Percentiles rank a stretch among this genome's conserved stretches.
These are phyloP conservation scores for Loripinus fragilis DNA, from an alignment of 2,888 invertebrate species.

Conservation along the genomic window DNA sequence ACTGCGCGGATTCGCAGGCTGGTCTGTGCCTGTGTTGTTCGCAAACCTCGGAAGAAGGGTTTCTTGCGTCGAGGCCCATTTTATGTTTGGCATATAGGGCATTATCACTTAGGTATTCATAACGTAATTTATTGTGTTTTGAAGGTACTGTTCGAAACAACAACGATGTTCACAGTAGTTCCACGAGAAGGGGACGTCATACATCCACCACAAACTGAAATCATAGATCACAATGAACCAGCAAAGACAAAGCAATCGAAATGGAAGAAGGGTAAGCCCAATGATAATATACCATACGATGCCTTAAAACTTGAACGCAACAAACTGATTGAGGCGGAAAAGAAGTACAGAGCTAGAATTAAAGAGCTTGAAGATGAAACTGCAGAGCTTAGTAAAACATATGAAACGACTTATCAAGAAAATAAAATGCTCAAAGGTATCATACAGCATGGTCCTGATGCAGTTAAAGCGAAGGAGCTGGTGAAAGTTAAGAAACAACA, in stretches of 20 bases:
- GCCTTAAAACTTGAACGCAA: conserved; percentile 43
- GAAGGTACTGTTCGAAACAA: too few relatives aligned
- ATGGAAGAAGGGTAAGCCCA: conserved; percentile 24
- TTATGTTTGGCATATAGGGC: too few relatives aligned
- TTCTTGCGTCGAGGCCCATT: too few relatives aligned
- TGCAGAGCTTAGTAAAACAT: conserved; percentile 38
- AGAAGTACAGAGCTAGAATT: conserved; percentile 48
- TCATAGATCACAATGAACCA: conserved; percentile 40
- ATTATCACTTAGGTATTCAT: too few relatives aligned
- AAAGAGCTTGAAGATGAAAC: conserved; percentile 46
- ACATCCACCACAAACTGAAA: conserved; percentile 24
- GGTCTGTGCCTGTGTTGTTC: too few relatives aligned
- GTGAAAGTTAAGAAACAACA: conserved; percentile 41
- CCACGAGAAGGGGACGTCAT: background rate
- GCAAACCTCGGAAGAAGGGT: too few relatives aligned
- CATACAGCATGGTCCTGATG: conserved; percentile 52
- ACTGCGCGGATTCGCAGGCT: too few relatives aligned
- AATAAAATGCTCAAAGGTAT: conserved; percentile 46
- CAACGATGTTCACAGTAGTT: background rate
- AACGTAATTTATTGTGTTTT: too few relatives aligned
- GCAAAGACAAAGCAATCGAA: background rate
- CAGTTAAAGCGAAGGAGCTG: conserved; percentile 40
- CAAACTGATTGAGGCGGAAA: conserved; percentile 37
- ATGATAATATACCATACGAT: conserved; percentile 41
- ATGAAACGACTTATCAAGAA: conserved; percentile 47